Evolutionary conservation across 2,797 vertebrate species (phyloP), one percentile per base, ranked within the genome.

Genomic region (Alectoris magna): DNA sequence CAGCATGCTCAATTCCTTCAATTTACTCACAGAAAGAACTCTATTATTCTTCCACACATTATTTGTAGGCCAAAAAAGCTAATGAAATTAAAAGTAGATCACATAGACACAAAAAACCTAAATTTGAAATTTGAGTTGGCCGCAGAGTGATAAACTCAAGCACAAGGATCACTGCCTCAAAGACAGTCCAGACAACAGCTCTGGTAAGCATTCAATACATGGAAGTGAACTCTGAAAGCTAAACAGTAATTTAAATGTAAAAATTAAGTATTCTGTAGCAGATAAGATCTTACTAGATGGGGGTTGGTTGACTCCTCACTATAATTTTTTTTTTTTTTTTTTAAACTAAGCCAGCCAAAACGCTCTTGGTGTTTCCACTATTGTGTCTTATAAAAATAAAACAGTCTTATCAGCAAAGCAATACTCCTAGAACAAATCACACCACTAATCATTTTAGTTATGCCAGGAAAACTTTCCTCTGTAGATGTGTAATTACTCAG

Each of bases 251-350:
- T 87, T 80, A 85, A 80, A 87, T 27, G 16, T 66, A 88, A 90
- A 91, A 91, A 74, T 69, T 77, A 84, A 29, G 18, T 80, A 63
- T 80, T 90, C 24, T 9, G 34, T 31, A 59, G n/a, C 13, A 94
- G 94, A 94, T 93, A 93, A 95, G n/a, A 94, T 96, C 93, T 94
- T 51, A 74, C 53, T 68, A 91, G 53, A 86, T 43, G 11, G 41
- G 21, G 23, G 12, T 64, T 76, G 56, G 49, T 87, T 88, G 75
- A 49, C 22, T 84, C 38, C 21, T 64, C 27, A 44, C 56, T 51
- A 4, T 38, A 62, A 66, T 79, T 53, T 10, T 55, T 31, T 19
- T 51, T 49, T 13, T 49, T 43, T 38, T 39, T 41, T 69, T 59
- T 64, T 79, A 80, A 83, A 79, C 38, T 49, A 74, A 90, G 69